phyloP scores from a whole-genome alignment of 1,140 invertebrate species.

The Probaryconus sp. region DNA sequence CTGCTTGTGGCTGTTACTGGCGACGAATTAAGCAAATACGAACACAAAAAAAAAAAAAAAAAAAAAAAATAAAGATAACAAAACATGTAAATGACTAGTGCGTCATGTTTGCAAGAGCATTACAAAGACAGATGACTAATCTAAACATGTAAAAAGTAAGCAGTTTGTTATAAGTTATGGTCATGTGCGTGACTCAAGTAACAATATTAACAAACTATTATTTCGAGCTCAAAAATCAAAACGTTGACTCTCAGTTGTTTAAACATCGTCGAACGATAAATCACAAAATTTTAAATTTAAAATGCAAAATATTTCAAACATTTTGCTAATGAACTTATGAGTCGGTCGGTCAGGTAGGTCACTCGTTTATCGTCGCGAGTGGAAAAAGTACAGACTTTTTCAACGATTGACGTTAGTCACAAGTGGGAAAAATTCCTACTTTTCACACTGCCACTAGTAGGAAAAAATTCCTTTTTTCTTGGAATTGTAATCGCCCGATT shows the following conservation, averaged over 20 bases:
- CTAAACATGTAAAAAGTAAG: slow-evolving; percentile 46
- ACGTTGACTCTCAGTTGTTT: neutral
- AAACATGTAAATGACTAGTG: slow-evolving; percentile 43
- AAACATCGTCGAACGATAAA: too few relatives aligned
- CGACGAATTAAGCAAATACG: slow-evolving; percentile 32
- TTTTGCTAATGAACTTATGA: too few relatives aligned
- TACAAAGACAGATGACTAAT: slow-evolving; percentile 52
- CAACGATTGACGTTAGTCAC: too few relatives aligned
- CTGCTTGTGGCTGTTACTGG: slow-evolving; percentile 49
- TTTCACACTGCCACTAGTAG: too few relatives aligned
- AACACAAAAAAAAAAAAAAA: slow-evolving; percentile 34
- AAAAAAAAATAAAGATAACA: slow-evolving; percentile 51
- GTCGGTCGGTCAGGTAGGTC: too few relatives aligned
- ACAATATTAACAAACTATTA: slow-evolving; percentile 21
- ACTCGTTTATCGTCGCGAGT: too few relatives aligned
- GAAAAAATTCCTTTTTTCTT: too few relatives aligned
- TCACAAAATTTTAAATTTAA: too few relatives aligned
- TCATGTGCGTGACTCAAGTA: slow-evolving; percentile 24
- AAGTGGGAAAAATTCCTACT: too few relatives aligned
- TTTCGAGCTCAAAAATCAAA: slow-evolving; percentile 3
- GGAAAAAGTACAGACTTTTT: too few relatives aligned
- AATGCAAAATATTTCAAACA: too few relatives aligned
- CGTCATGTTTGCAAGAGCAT: slow-evolving; percentile 52
- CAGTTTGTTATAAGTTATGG: slow-evolving; percentile 14
- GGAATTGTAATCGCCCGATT: too few relatives aligned